phyloP scores from a whole-genome alignment of 2,113 vertebrate genomes.

The Globicephala melas region DNA sequence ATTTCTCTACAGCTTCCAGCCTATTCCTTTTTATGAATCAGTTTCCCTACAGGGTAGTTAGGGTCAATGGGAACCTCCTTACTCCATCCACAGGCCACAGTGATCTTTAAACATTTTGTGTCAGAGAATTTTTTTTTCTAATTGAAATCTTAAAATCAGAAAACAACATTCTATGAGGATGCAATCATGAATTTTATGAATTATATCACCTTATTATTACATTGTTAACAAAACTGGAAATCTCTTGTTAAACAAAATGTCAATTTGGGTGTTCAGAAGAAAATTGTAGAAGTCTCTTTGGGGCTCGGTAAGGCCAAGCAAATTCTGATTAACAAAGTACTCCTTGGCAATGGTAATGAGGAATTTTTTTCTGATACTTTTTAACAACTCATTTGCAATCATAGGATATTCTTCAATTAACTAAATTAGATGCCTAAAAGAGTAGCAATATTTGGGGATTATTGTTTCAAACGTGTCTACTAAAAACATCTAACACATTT shows the following conservation, averaged over 20 bases:
- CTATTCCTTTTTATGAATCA: background rate
- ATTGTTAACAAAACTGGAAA: background rate
- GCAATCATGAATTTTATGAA: background rate
- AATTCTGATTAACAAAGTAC: background rate
- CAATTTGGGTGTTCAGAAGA: background rate
- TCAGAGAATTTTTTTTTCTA: background rate
- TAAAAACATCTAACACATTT: background rate
- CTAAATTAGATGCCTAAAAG: background rate
- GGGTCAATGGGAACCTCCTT: background rate
- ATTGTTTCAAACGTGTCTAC: background rate
- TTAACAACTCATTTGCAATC: background rate
- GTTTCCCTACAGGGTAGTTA: background rate
- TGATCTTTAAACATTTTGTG: background rate
- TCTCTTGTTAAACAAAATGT: background rate
- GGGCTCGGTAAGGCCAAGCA: background rate
- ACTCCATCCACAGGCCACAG: background rate
- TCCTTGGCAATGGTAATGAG: background rate
- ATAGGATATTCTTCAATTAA: background rate
- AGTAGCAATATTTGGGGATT: background rate
- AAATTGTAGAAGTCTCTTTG: background rate
- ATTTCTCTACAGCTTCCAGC: background rate
- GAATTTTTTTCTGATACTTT: background rate
- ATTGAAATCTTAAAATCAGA: background rate
- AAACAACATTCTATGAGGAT: background rate
- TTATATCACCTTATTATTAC: background rate